Conservation (phyloP, 2,797 vertebrate genomes). For the Molossus molossus region DNA sequence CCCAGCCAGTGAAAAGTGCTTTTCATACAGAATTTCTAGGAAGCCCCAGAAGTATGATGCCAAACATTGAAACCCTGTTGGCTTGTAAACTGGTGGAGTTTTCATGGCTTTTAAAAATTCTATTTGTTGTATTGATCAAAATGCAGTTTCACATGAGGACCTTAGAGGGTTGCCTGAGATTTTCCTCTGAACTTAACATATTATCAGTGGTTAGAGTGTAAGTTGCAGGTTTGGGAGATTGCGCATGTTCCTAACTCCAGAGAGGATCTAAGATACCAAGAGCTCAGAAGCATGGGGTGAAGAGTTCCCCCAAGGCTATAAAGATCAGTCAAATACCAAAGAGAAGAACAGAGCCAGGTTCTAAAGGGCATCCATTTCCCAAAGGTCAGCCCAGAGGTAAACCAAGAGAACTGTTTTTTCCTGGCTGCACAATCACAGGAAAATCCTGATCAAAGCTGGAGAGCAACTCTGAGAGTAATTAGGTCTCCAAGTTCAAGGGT, state of each 20-base stretch:
- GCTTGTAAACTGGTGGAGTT: not conserved
- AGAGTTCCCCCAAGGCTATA: not conserved
- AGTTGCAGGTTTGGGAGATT: not conserved
- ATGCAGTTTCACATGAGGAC: not conserved
- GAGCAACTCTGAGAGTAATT: not conserved
- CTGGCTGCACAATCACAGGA: not conserved
- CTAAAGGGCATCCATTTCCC: slow-evolving; percentile 6
- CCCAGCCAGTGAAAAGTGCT: slow-evolving; percentile 64
- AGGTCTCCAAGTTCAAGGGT: not conserved
- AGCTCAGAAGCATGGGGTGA: not conserved
- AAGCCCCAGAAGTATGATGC: slow-evolving; percentile 21
- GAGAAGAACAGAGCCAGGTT: slow-evolving; percentile 34
- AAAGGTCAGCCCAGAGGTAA: not conserved
- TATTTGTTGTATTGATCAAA: slow-evolving; percentile 18
- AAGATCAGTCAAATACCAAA: slow-evolving; percentile 29
- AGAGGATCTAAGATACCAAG: slow-evolving; percentile 3
- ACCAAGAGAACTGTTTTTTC: slow-evolving; percentile 9
- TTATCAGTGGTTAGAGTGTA: not conserved
- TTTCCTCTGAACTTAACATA: slow-evolving; percentile 39
- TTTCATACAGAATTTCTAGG: slow-evolving; percentile 53
- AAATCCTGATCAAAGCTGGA: slow-evolving; percentile 4
- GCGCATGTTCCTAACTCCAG: not conserved
- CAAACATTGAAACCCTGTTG: not conserved
- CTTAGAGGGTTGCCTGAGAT: not conserved
- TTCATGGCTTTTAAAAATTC: slow-evolving; percentile 16